Base-by-base conservation (phyloP, 2,888 invertebrate species). In the Chesias legatella region DNA sequence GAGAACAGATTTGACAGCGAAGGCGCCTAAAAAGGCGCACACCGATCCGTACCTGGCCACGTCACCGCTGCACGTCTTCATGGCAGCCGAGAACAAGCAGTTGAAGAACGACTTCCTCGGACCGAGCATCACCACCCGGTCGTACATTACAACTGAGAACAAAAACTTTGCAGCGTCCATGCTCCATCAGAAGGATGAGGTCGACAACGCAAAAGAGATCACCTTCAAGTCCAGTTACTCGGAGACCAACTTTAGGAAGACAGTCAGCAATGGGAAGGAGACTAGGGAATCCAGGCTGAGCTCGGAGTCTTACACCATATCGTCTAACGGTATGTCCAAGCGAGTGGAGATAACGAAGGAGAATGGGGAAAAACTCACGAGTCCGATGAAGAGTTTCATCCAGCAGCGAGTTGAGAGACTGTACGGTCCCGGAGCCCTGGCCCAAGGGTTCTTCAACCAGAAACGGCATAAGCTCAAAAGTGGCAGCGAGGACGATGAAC, bases 341-440 rank as follows among this genome's bases (percentile, higher is more conserved):
- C 53, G 79, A 7, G 83, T 88, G 0, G 88, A 88, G 51, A 88
- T 88, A 0, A 88, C 86, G 0, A 88, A 88, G 26, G 88, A 88
- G 25, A 88, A 88, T 60, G 88, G 88, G 0, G 88, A 88, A 39
- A 63, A 79, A 39, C 56, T 88, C 0, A 76, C 85, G 0, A 83
- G 88, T 57, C 89, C 91, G 9, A 89, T 91, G 65, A 92, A 92
- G 67, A 93, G 96, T 31, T 95, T 96, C 63, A 95, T 97, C 27
- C 94, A 96, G 67, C 96, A 96, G 66, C 90, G 96, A 28, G 96
- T 97, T 0, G 97, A 97, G 64, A 89, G 96, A 34, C 81, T 97
- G 1, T 97, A 96, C 68, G 97, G 97, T 0, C 95, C 95, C 0
- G 95, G 95, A 3, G 95, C 96, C 1, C 73, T 96, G 21, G 95